phyloP scores from a whole-genome alignment of 2,113 vertebrate species.

The Passer domesticus region DNA sequence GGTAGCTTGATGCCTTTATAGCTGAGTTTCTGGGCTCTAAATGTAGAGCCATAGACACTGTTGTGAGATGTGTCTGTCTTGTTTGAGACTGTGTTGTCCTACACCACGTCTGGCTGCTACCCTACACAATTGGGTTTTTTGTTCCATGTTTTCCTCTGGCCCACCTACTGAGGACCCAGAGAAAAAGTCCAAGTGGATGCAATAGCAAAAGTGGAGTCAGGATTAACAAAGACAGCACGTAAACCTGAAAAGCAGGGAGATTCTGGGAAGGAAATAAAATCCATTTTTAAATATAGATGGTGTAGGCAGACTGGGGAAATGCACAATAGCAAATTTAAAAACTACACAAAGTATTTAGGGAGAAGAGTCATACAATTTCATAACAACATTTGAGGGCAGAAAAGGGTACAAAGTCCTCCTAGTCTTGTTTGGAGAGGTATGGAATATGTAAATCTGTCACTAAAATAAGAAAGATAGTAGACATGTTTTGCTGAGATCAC shows the following conservation, averaged over 20 bases:
- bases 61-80: not conserved
- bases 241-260: not conserved
- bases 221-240: not conserved
- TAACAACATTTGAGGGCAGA: not conserved
- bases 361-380: not conserved
- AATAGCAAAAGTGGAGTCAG: not conserved
- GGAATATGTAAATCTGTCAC: not conserved
- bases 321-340: not conserved
- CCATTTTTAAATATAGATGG: not conserved
- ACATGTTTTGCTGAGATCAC: not conserved
- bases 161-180: not conserved
- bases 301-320: not conserved
- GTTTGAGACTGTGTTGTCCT: not conserved
- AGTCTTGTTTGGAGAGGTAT: not conserved
- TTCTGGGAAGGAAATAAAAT: not conserved
- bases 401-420: not conserved
- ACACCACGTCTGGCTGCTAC: not conserved
- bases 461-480: not conserved
- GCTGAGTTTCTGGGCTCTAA: not conserved
- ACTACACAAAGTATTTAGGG: not conserved
- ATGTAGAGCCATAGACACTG: not conserved
- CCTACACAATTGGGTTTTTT: rapidly evolving
- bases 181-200: not conserved
- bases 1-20: rapidly evolving
- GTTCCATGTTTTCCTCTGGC: not conserved